Percentiles rank a stretch among this genome's conserved stretches.
These are phyloP conservation scores for Zygothrica quintamaculata DNA, from an alignment of 2,888 invertebrate genomes.

Conservation along the genomic window DNA sequence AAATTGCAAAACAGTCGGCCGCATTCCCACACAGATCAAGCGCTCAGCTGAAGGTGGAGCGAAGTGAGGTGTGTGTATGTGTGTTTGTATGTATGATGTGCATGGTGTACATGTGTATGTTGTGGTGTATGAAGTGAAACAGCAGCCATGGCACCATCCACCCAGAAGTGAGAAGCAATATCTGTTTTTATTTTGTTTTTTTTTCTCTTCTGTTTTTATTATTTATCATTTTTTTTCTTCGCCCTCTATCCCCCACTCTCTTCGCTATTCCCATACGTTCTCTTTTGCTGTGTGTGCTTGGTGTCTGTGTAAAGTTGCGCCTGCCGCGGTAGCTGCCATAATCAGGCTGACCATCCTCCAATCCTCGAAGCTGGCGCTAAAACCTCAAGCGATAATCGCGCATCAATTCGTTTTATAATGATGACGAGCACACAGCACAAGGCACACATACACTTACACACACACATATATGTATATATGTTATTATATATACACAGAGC, in stretches of 20 bases:
- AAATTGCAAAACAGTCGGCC: slow-evolving; percentile 75
- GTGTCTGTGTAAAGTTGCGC: slow-evolving; percentile 49
- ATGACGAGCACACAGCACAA: slow-evolving; percentile 64
- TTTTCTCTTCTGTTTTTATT: not conserved
- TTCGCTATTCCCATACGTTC: not conserved
- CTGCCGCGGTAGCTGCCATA: slow-evolving; percentile 59
- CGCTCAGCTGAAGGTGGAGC: slow-evolving; percentile 24
- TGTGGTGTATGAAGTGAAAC: slow-evolving; percentile 19
- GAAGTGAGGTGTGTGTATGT: not conserved
- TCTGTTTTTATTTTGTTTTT: slow-evolving; percentile 20
- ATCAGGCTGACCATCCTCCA: slow-evolving; percentile 59
- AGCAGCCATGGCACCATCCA: slow-evolving; percentile 29
- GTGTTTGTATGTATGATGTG: not conserved
- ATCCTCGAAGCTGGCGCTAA: slow-evolving; percentile 73
- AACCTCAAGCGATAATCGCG: slow-evolving; percentile 78
- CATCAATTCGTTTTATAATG: slow-evolving; percentile 82
- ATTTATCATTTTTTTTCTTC: not conserved
- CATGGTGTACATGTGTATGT: too few species aligned
- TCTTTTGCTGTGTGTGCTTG: not conserved
- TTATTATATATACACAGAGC: too few species aligned
- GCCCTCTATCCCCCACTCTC: not conserved
- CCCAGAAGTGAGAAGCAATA: slow-evolving; percentile 46
- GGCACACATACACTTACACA: not conserved
- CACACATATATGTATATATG: too few species aligned
- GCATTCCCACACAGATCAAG: slow-evolving; percentile 76